phyloP scores from a whole-genome alignment of 1,140 invertebrate species.

The Drosophila lacteicornis region DNA sequence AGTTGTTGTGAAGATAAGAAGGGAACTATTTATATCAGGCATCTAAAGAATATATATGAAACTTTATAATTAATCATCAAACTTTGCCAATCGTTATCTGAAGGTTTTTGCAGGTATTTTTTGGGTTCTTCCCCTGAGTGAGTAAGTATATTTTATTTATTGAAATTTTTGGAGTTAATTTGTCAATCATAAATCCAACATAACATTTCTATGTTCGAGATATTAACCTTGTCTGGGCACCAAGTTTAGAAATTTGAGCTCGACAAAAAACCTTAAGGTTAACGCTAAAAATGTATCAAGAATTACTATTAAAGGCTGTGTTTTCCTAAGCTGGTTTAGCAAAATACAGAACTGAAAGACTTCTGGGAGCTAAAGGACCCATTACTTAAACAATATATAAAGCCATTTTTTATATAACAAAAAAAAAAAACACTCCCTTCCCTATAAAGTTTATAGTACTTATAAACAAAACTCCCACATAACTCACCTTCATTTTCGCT shows the following conservation, averaged over 20 bases:
- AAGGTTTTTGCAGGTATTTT: not conserved
- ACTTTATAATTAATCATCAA: constrained; percentile 14
- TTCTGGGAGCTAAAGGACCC: no score
- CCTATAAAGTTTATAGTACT: no score
- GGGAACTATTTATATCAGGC: not conserved
- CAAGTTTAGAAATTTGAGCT: no score
- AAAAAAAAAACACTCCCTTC: no score
- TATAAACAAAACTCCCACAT: not conserved
- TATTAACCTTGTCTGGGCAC: no score
- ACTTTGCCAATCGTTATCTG: constrained; percentile 3
- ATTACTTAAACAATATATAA: not conserved
- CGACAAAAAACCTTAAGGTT: no score
- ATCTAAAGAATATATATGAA: not conserved
- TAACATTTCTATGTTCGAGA: no score
- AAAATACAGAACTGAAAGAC: no score
- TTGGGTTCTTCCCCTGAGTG: not conserved
- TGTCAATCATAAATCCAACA: not conserved
- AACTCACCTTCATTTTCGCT: constrained; percentile 85
- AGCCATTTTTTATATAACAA: no score
- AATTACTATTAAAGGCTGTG: no score
- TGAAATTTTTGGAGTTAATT: not conserved
- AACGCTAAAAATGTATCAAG: no score
- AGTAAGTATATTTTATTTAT: not conserved
- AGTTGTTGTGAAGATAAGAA: not conserved
- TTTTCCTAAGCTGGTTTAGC: no score